Evolutionary conservation across 2,797 vertebrate genomes (phyloP).

Genomic region (Danio choprae): DNA sequence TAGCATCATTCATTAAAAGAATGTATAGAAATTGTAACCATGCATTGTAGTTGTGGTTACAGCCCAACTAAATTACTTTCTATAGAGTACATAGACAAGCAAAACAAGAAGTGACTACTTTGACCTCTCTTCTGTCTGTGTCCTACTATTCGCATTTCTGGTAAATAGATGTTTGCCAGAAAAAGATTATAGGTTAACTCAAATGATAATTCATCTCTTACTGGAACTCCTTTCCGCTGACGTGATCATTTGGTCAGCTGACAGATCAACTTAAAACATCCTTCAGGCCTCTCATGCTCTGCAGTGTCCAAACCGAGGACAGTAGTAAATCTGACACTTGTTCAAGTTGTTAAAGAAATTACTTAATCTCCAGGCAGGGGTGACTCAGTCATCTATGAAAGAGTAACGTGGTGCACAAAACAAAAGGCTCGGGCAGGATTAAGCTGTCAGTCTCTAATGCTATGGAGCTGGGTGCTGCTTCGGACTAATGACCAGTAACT

Average conservation of each 20-base stretch:
- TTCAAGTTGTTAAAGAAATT: slow-evolving; percentile 82
- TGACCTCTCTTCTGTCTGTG: background rate
- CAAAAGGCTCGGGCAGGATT: slow-evolving; percentile 72
- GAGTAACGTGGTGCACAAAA: slow-evolving; percentile 66
- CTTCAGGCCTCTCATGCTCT: slow-evolving; percentile 18
- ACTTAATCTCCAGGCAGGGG: slow-evolving; percentile 76
- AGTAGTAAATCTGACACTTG: slow-evolving; percentile 71
- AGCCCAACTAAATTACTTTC: too few relatives aligned
- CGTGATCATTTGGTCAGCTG: slow-evolving; percentile 32
- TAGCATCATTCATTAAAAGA: too few relatives aligned
- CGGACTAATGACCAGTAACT: slow-evolving; percentile 76
- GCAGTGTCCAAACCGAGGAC: slow-evolving; percentile 45
- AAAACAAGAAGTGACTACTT: background rate
- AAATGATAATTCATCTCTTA: background rate
- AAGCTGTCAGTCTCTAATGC: slow-evolving; percentile 68
- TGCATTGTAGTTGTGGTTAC: too few relatives aligned
- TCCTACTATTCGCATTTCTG: background rate
- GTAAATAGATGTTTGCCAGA: background rate
- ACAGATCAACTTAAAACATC: slow-evolving; percentile 31
- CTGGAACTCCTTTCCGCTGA: slow-evolving; percentile 25
- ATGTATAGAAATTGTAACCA: too few relatives aligned
- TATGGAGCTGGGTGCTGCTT: slow-evolving; percentile 60
- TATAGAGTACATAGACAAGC: too few relatives aligned
- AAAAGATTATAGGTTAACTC: background rate
- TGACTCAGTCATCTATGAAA: slow-evolving; percentile 75